A percentile compares a stretch with the other conserved stretches of the same genome.
phyloP scores from a whole-genome alignment of 2,888 invertebrate species.

The Crocallis elinguaria region DNA sequence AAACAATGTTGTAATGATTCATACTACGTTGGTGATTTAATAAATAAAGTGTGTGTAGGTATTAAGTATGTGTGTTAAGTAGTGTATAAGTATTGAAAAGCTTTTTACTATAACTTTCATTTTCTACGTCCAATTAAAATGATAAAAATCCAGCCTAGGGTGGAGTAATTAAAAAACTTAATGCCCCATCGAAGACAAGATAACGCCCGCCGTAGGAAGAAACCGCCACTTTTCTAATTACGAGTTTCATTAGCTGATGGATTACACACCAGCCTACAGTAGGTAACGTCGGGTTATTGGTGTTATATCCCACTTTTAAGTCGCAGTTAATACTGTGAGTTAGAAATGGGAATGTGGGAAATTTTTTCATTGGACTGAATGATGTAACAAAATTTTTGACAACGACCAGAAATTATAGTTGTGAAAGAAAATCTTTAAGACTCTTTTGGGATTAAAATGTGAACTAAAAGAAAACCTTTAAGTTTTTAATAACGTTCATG shows the following conservation, averaged over 20 bases:
- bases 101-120: background rate
- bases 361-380: no score
- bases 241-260: slow-evolving; percentile 83
- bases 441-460: no score
- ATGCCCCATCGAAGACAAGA: slow-evolving; percentile 81
- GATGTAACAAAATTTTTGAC: no score
- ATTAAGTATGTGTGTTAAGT: no score
- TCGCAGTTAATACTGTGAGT: no score
- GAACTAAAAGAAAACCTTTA: no score
- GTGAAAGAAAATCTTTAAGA: no score
- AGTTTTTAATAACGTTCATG: no score
- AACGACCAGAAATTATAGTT: no score
- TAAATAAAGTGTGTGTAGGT: background rate
- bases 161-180: slow-evolving; percentile 79
- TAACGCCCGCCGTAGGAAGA: slow-evolving; percentile 79
- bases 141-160: slow-evolving; percentile 43
- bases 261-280: slow-evolving; percentile 37
- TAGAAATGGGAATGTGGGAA: no score
- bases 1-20: no score
- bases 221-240: slow-evolving; percentile 82
- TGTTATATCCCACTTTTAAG: background rate
- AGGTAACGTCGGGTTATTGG: slow-evolving; percentile 1
- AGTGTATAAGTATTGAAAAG: slow-evolving; percentile 17
- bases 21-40: background rate
- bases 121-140: slow-evolving; percentile 26